These are phyloP conservation scores for Oedothorax gibbosus DNA, from an alignment of 1,140 invertebrate species.

Conservation along the genomic window DNA sequence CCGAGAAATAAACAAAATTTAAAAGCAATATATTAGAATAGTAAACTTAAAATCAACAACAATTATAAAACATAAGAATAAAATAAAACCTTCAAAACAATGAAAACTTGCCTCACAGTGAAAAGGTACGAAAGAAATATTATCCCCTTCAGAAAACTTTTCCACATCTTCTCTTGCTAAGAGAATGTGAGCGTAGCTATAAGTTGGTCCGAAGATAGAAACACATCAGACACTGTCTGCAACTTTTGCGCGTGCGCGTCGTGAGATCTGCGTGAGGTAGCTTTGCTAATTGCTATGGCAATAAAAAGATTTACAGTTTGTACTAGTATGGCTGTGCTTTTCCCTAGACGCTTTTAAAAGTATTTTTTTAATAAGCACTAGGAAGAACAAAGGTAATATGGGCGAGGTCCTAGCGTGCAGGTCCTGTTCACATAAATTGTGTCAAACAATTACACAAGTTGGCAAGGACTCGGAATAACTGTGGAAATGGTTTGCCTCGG, in stretches of 20 bases:
- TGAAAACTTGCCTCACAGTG: slow-evolving; percentile 12
- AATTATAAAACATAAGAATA: too few species aligned
- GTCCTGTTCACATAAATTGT: neutral
- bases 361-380: slow-evolving; percentile 46
- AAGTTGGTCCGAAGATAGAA: slow-evolving; percentile 56
- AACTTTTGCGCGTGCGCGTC: slow-evolving; percentile 8
- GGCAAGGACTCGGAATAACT: too few species aligned
- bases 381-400: neutral
- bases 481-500: too few species aligned
- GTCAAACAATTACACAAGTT: too few species aligned
- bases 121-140: slow-evolving; percentile 38
- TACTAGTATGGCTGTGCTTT: neutral
- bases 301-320: slow-evolving; percentile 6
- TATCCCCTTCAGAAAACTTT: slow-evolving; percentile 42
- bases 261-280: slow-evolving; percentile 16
- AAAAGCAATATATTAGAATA: too few species aligned
- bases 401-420: neutral
- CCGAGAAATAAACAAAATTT: too few species aligned
- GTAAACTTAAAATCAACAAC: too few species aligned
- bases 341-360: neutral
- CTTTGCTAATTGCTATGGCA: slow-evolving; percentile 50
- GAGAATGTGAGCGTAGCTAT: slow-evolving; percentile 17
- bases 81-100: neutral
- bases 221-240: neutral
- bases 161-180: slow-evolving; percentile 49